These are phyloP conservation scores for Sebastolobus alascanus DNA, from an alignment of 2,797 vertebrate genomes.

Conservation along the genomic window DNA sequence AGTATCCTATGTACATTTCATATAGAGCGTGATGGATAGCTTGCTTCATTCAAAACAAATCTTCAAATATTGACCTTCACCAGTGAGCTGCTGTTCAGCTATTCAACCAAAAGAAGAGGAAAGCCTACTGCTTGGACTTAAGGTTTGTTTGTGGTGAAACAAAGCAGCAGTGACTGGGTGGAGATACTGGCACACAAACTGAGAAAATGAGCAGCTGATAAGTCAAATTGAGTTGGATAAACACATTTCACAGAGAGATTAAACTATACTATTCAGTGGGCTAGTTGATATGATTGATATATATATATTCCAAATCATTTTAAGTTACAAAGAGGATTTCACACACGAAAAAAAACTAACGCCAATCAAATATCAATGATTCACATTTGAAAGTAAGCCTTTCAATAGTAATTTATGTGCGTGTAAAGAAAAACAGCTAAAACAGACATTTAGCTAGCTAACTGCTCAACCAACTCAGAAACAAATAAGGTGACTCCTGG, in stretches of 20 bases:
- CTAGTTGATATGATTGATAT: neutral
- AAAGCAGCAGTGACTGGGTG: neutral
- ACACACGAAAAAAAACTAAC: neutral
- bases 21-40: neutral
- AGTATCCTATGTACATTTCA: neutral
- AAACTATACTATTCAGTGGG: neutral
- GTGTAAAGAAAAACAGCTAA: too few relatives aligned
- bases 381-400: neutral
- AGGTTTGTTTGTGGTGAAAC: constrained; percentile 54
- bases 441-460: neutral
- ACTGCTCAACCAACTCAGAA: neutral
- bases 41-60: neutral
- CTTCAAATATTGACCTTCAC: neutral
- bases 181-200: neutral
- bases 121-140: fast-evolving
- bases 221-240: neutral
- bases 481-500: neutral
- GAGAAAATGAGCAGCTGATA: neutral
- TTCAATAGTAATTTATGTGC: neutral
- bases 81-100: neutral
- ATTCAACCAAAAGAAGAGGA: neutral
- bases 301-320: neutral
- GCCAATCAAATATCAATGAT: neutral
- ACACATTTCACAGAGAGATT: constrained; percentile 6
- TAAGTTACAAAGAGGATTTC: neutral